A percentile compares a stretch with the other conserved stretches of the same genome.
phyloP scores from a whole-genome alignment of 2,888 invertebrate genomes.

The Mesochorus sp. region DNA sequence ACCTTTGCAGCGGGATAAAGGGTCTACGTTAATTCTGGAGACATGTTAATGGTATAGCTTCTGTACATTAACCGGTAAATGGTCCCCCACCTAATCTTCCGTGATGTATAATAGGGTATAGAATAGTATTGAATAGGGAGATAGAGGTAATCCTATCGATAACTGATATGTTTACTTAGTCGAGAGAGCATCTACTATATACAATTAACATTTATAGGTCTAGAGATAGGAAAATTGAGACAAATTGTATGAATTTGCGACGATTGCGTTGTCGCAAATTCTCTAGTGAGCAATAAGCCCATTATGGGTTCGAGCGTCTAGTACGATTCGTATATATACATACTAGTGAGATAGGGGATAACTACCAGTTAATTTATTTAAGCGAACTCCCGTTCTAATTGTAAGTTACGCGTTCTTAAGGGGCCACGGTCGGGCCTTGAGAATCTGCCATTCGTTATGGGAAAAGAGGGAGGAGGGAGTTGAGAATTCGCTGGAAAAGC shows the following conservation, averaged over 20 bases:
- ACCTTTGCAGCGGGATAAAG: no score
- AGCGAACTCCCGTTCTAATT: slow-evolving; percentile 54
- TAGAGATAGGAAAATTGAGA: slow-evolving; percentile 52
- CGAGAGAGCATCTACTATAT: neutral
- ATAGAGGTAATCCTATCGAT: neutral
- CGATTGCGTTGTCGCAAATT: slow-evolving; percentile 41
- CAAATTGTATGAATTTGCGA: slow-evolving; percentile 36
- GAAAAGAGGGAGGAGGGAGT: no score
- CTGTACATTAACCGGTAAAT: neutral
- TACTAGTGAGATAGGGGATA: slow-evolving; percentile 25
- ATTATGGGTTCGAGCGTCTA: slow-evolving; percentile 30
- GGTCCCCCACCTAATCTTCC: no score
- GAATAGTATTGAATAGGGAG: neutral
- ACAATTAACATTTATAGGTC: neutral
- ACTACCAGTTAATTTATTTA: slow-evolving; percentile 58
- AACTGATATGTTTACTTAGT: neutral
- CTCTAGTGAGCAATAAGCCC: slow-evolving; percentile 51
- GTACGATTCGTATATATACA: slow-evolving; percentile 1
- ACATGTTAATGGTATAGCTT: neutral
- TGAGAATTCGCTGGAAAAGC: slow-evolving; percentile 41
- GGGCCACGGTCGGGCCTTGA: slow-evolving; percentile 2
- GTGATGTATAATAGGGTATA: neutral
- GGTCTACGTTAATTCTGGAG: neutral
- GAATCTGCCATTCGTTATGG: no score
- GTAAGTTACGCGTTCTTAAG: slow-evolving; percentile 57